phyloP scores from a whole-genome alignment of 2,797 vertebrate genomes.

The Urosaurus nigricauda region DNA sequence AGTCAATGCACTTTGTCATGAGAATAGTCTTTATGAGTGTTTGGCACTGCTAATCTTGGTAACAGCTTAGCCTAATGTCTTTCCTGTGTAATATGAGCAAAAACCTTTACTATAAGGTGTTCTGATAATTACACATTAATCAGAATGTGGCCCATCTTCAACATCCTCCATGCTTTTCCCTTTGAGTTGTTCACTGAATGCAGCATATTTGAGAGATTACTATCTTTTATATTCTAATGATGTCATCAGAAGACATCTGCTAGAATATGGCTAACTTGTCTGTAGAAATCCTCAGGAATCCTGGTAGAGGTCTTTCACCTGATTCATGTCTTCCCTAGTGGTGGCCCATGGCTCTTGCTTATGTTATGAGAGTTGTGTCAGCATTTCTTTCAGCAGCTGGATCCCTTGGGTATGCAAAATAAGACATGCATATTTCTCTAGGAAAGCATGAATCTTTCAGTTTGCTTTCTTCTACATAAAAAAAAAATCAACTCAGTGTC shows the following conservation, averaged over 20 bases:
- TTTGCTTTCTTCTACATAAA: background rate
- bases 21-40: background rate
- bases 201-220: no score
- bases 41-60: background rate
- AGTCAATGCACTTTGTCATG: background rate
- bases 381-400: background rate
- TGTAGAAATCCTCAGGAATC: no score
- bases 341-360: background rate
- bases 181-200: slow-evolving; percentile 9
- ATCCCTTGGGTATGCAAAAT: no score
- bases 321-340: background rate
- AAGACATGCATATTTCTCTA: background rate
- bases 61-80: background rate
- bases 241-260: no score
- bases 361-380: background rate
- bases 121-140: background rate
- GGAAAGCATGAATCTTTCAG: background rate
- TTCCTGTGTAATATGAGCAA: background rate
- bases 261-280: no score
- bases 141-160: background rate
- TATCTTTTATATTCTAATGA: no score
- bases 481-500: no score
- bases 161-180: background rate
- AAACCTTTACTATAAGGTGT: background rate
- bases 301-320: background rate